Percentiles rank a stretch among this genome's conserved stretches.
Conservation (phyloP, 2,888 invertebrate species). For the Julus scanicus region DNA sequence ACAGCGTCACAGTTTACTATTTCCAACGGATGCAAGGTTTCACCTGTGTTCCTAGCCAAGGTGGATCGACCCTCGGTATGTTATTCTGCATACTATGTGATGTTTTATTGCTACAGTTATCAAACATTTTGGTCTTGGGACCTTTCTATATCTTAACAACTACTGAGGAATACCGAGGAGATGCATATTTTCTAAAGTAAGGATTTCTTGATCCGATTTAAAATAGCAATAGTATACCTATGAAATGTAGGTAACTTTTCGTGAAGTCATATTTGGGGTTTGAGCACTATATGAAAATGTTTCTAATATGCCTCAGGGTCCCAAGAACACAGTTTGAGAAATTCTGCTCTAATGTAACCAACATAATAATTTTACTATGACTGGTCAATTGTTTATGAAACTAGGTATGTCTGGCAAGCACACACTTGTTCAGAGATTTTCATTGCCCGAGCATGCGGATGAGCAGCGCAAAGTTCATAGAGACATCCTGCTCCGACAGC, state of each 20-base stretch:
- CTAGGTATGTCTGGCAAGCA: slow-evolving; percentile 81
- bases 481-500: slow-evolving; percentile 70
- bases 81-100: not conserved
- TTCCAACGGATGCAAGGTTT: slow-evolving; percentile 82
- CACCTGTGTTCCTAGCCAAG: slow-evolving; percentile 70
- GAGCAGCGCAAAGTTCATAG: slow-evolving; percentile 89
- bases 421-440: slow-evolving; percentile 79
- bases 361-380: slow-evolving; percentile 12
- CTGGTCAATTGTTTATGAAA: not conserved
- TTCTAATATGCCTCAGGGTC: too few species aligned
- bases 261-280: not conserved
- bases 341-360: not conserved
- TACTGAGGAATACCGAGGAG: too few species aligned
- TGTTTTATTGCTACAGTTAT: not conserved
- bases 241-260: too few species aligned
- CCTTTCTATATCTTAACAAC: too few species aligned
- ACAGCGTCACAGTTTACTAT: slow-evolving; percentile 93
- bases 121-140: too few species aligned
- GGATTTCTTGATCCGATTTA: too few species aligned
- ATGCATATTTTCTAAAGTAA: too few species aligned
- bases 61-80: slow-evolving; percentile 75
- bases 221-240: too few species aligned
- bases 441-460: slow-evolving; percentile 86
- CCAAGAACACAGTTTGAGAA: not conserved
- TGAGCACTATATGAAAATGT: too few species aligned